These are phyloP conservation scores for Crocidura indochinensis DNA, from an alignment of 2,797 vertebrate species.

Conservation along the genomic window DNA sequence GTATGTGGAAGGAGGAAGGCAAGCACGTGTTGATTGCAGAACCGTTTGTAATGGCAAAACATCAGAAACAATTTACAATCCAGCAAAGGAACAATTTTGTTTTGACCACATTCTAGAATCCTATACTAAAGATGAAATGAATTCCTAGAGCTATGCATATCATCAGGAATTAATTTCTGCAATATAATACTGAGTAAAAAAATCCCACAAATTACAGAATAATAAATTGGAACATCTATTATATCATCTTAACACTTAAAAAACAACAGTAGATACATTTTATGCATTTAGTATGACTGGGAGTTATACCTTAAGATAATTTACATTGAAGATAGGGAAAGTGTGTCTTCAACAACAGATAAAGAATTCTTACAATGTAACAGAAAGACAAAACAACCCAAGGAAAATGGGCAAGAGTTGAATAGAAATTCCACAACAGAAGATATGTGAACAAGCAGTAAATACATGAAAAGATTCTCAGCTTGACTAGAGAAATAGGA, in stretches of 20 bases:
- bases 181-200: constrained; percentile 11
- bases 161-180: constrained; percentile 37
- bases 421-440: constrained; percentile 45
- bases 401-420: not conserved
- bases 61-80: constrained; percentile 30
- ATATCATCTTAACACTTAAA: constrained; percentile 36
- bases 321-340: constrained; percentile 24
- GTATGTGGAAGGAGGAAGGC: not conserved
- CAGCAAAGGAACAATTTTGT: not conserved
- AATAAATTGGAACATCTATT: not conserved
- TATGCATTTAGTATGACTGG: constrained; percentile 16
- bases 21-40: not conserved
- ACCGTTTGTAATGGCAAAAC: constrained; percentile 55
- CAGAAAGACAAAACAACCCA: not conserved
- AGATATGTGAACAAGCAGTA: constrained; percentile 1
- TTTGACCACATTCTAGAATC: constrained; percentile 14
- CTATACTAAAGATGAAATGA: constrained; percentile 41
- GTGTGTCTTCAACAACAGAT: not conserved
- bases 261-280: constrained; percentile 43
- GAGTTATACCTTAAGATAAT: constrained; percentile 34
- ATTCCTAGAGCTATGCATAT: constrained; percentile 23
- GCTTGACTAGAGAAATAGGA: constrained; percentile 36
- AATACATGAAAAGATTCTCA: not conserved
- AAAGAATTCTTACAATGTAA: constrained; percentile 29
- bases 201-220: constrained; percentile 22